Conservation (phyloP, 2,888 invertebrate species). For the Petrolisthes cinctipes region DNA sequence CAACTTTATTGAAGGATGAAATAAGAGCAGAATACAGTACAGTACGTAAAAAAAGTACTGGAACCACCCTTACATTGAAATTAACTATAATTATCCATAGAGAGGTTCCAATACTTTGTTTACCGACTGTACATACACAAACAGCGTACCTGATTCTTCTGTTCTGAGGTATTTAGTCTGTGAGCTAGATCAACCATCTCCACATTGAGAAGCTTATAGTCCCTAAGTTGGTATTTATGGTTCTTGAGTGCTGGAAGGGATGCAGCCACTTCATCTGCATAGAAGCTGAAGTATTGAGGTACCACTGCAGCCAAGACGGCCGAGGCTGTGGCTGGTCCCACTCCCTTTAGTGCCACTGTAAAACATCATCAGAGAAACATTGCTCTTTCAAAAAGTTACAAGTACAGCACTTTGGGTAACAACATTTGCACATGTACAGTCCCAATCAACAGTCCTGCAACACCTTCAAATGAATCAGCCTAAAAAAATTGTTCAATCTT, state of each 20-base stretch:
- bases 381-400: background rate
- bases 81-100: too few relatives aligned
- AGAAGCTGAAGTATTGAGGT: conserved; percentile 51
- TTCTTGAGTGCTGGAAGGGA: conserved; percentile 24
- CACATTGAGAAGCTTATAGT: conserved; percentile 48
- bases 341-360: conserved; percentile 57
- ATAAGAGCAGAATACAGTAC: too few relatives aligned
- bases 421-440: background rate
- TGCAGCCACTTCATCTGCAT: conserved; percentile 63
- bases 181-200: conserved; percentile 12
- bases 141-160: conserved; percentile 9
- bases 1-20: too few relatives aligned
- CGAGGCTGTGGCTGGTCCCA: conserved; percentile 60
- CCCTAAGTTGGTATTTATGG: conserved; percentile 50
- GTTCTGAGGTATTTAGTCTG: conserved; percentile 43
- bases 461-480: too few relatives aligned
- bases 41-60: too few relatives aligned
- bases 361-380: background rate
- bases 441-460: too few relatives aligned
- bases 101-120: too few relatives aligned
- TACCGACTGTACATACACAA: background rate
- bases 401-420: background rate
- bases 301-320: conserved; percentile 42
- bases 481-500: background rate
- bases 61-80: too few relatives aligned